Evolutionary conservation across 2,113 vertebrate genomes (phyloP).

Genomic region (Xiphias gladius): DNA sequence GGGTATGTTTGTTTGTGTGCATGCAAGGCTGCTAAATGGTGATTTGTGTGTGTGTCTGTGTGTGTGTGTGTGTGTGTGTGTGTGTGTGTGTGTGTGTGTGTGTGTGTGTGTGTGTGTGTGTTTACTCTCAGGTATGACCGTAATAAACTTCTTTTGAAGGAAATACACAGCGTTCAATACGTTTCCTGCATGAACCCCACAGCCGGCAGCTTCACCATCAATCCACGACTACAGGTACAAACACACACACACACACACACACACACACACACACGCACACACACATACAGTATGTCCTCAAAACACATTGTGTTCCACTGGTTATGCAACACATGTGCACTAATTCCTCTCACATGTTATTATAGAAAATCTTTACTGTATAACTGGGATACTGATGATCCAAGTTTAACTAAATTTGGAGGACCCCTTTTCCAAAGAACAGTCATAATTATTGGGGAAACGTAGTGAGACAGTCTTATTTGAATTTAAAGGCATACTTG

Average conservation of each 20-base stretch:
- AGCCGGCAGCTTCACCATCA: constrained; percentile 95
- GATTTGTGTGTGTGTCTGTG: constrained; percentile 23
- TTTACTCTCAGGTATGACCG: constrained; percentile 92
- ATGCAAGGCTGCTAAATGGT: constrained; percentile 40
- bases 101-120: constrained; percentile 42
- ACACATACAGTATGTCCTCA: background rate
- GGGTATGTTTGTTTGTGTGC: constrained; percentile 24
- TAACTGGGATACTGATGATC: background rate
- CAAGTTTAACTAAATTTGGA: background rate
- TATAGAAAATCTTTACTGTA: background rate
- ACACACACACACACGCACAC: constrained; percentile 8
- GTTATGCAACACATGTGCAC: constrained; percentile 33
- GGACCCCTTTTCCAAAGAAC: background rate
- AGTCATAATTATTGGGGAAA: background rate
- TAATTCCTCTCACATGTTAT: constrained; percentile 1
- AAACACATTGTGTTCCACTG: constrained; percentile 21
- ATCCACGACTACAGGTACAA: constrained; percentile 94
- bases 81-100: no score
- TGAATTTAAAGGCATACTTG: constrained; percentile 6
- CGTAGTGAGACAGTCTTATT: constrained; percentile 6
- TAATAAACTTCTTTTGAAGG: constrained; percentile 92
- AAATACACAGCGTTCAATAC: constrained; percentile 93
- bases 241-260: constrained; percentile 33
- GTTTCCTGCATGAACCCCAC: constrained; percentile 99
- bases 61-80: constrained; percentile 54